phyloP scores from a whole-genome alignment of 1,140 invertebrate genomes.

The Penaeus japonicus region DNA sequence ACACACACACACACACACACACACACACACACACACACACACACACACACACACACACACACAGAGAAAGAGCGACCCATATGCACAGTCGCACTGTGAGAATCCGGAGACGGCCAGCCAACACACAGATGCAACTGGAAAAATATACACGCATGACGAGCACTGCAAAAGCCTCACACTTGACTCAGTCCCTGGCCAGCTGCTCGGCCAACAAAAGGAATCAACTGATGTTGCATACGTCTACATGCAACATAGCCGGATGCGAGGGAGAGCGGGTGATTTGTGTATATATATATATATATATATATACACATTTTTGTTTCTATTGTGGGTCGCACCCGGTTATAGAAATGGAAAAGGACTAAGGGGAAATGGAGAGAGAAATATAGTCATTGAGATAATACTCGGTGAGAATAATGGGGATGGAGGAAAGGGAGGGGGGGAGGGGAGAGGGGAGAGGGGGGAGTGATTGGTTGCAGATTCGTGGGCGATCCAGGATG shows the following conservation, averaged over 20 bases:
- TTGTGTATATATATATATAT: background rate
- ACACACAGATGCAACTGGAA: too few relatives aligned
- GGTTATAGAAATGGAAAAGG: background rate
- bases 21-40: constrained; percentile 20
- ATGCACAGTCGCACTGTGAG: too few relatives aligned
- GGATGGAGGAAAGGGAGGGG: background rate
- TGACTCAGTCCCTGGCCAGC: too few relatives aligned
- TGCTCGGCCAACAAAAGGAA: background rate
- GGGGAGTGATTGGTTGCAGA: too few relatives aligned
- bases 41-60: constrained; percentile 20
- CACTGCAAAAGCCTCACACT: too few relatives aligned
- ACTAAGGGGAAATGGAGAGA: background rate
- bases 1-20: constrained; percentile 20
- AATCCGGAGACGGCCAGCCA: too few relatives aligned
- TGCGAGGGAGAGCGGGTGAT: too few relatives aligned
- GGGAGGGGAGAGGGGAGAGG: background rate
- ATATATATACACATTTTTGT: background rate
- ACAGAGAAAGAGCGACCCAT: background rate
- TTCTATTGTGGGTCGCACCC: background rate
- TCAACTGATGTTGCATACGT: background rate
- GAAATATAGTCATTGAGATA: background rate
- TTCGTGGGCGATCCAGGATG: too few relatives aligned
- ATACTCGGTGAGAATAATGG: background rate
- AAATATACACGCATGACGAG: too few relatives aligned
- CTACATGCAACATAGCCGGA: too few relatives aligned